Conservation (phyloP, 2,113 vertebrate species). For the Phylloscopus whistleri region DNA sequence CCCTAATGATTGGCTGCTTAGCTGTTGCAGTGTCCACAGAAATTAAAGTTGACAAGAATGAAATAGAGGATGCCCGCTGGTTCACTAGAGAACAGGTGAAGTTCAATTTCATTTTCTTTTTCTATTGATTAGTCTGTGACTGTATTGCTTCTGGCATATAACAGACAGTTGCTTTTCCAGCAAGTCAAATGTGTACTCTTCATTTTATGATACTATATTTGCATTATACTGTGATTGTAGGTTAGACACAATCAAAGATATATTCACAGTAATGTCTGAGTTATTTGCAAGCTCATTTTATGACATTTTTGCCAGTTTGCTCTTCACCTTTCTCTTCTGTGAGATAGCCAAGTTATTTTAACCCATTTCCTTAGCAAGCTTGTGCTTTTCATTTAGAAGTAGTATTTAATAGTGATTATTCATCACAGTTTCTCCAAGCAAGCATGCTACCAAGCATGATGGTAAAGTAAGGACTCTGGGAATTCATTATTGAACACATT, state of each 20-base stretch:
- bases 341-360: not conserved
- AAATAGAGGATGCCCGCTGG: constrained; percentile 95
- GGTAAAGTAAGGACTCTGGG: not conserved
- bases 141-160: constrained; percentile 40
- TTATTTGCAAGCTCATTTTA: not conserved
- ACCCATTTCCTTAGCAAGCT: not conserved
- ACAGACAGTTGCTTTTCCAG: constrained; percentile 24
- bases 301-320: not conserved
- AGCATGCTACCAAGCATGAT: not conserved
- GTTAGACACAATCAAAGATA: not conserved
- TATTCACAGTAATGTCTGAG: not conserved
- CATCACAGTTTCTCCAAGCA: not conserved
- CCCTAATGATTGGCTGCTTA: constrained; percentile 93
- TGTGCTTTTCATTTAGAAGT: not conserved
- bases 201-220: not conserved
- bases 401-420: not conserved
- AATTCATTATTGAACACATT: not conserved
- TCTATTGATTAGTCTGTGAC: constrained; percentile 68
- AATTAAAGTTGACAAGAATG: constrained; percentile 89
- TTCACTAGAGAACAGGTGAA: constrained; percentile 90
- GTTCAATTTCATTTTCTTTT: constrained; percentile 73
- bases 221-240: constrained; percentile 8
- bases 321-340: not conserved
- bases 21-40: constrained; percentile 85
- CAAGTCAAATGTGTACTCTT: not conserved